Base-by-base conservation (phyloP, 2,113 vertebrate species). In the Lampris megalopsis region DNA sequence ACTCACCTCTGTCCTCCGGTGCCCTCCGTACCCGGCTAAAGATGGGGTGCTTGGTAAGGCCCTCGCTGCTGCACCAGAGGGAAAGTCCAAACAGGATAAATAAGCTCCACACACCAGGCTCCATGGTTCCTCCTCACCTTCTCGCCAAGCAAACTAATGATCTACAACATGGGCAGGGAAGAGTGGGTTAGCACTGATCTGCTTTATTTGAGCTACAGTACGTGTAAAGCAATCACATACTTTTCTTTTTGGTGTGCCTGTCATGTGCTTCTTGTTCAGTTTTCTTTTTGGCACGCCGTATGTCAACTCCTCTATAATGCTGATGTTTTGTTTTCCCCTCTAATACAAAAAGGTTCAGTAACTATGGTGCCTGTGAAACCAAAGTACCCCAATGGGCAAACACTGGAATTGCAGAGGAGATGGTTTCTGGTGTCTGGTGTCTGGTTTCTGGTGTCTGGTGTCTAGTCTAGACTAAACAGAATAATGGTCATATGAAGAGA, bases 1-100 rank as follows among this genome's bases (percentile, higher is more conserved):
- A 91, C 80, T 95, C 94, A n/a, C 93, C 95, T 41, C 5, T 71
- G 57, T 87, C 82, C 50, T 91, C 92, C 8, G 93, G 81, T 35
- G 95, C 93, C 4, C 97, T 95, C 70, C 96, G 92, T 86, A 91
- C 93, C 9, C 94, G 94, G 49, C 84, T 87, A 13, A 92, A 73
- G 68, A 91, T 63, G 10, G 91, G 81, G 62, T 88, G 69, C 53
- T 80, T 88, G 45, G 73, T 72, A 49, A 91, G 58, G 59, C 89
- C 87, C 63, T 86, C 73, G 48, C 79, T 79, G 40, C 65, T 75
- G 63, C 72, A 73, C 84, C 87, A 92, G 4, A 89, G 63, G 64
- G 90, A 88, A 53, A 90, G 47, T 70, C 79, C 73, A 47, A 92
- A 62, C 41, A 94, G 57, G 67, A 90, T 43, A 35, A 90, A 90